A percentile compares a stretch with the other conserved stretches of the same genome.
phyloP scores from a whole-genome alignment of 2,888 invertebrate genomes.

The Oscheius onirici region DNA sequence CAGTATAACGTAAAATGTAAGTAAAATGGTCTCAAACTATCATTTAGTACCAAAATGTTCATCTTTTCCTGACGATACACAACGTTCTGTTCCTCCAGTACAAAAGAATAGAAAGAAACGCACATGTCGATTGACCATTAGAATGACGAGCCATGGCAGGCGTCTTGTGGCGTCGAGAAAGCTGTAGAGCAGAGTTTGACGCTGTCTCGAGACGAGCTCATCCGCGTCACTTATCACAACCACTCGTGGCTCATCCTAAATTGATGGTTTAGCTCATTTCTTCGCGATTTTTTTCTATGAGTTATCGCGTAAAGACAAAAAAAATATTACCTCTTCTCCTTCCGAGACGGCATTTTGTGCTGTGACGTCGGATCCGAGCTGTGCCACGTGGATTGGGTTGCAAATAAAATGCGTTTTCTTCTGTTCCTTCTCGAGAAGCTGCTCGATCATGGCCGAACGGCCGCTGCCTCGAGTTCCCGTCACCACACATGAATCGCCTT shows the following conservation, averaged over 20 bases:
- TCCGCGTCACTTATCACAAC: conserved; percentile 32
- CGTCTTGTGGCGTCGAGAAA: conserved; percentile 29
- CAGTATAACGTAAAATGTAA: too few species aligned
- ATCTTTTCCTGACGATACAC: too few species aligned
- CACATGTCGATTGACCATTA: conserved; percentile 34
- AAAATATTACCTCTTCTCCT: neutral
- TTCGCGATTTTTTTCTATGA: too few species aligned
- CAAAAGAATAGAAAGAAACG: neutral
- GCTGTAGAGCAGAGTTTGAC: conserved; percentile 34
- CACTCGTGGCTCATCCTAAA: conserved; percentile 21
- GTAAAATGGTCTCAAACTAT: too few species aligned
- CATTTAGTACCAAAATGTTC: too few species aligned
- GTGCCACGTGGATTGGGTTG: conserved; percentile 19
- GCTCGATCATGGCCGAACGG: neutral
- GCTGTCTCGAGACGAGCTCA: conserved; percentile 21
- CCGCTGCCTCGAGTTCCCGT: conserved; percentile 9
- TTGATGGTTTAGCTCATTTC: neutral
- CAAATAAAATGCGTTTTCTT: neutral
- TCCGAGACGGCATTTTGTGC: conserved; percentile 18
- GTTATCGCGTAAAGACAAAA: neutral
- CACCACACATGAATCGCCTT: conserved; percentile 28
- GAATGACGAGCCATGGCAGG: conserved; percentile 35
- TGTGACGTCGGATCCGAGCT: conserved; percentile 28
- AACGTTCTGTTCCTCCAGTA: too few species aligned
- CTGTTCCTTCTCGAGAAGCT: neutral